Evolutionary conservation across 2,888 invertebrate genomes (phyloP), one percentile per base, ranked within the genome.

Genomic region (Hipparchia semele): DNA sequence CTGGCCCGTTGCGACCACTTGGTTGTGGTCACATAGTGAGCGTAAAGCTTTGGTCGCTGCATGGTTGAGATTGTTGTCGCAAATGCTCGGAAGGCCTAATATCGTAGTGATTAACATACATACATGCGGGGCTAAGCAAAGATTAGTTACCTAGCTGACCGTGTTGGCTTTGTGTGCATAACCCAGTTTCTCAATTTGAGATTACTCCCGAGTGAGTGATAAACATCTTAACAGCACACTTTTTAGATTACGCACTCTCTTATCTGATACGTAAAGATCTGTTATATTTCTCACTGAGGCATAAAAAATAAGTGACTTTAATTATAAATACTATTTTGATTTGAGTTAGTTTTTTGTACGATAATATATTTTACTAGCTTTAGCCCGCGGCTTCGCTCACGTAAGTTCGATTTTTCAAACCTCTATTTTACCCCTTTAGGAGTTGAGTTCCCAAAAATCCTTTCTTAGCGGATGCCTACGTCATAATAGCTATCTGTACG

Each of bases 161-260:
- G 79, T 76, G 74, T 77, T 80, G 76, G 75, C 74, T 56, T 64
- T 79, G 78, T 81, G 71, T 78, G 73, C 78, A 76, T 76, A 78
- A 78, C 80, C 80, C 73, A 80, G 78, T 79, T 80, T 76, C 76
- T 59, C 71, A 73, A 71, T 71, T 68, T 77, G 68, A 76, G 77
- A 80, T 76, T 75, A 77, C 69, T 76, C 73, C 73, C 69, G 68
- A 33, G 65, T 74, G 71, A 73, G 73, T 68, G 74, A 75, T 75
- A 76, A 75, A 76, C 73, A 75, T 75, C 71, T 70, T 45, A 67
- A 67, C 56, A 12, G 62, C 59, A 73, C 9, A 64, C 7, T 73
- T 73, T 74, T 73, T 70, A 60, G 62, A 68, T 64, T 65, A 60
- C 64, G 13, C 54, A 59, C 23, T 64, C 62, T 68, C 70, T 73